Base-by-base conservation (phyloP, 2,797 vertebrate species). In the Knipowitschia caucasica region DNA sequence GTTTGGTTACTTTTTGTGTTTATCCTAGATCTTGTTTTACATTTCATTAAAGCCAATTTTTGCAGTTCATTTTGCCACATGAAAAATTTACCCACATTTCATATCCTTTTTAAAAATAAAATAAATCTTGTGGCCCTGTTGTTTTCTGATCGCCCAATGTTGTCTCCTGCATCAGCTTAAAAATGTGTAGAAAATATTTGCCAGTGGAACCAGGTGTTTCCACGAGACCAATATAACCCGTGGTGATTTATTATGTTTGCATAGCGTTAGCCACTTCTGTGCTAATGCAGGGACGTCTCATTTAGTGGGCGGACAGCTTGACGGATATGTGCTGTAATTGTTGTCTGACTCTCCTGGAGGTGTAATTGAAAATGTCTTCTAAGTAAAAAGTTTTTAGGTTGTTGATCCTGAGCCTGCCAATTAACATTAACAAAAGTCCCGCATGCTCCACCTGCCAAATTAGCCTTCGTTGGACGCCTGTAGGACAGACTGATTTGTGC, bases 261-360 rank as follows among this genome's bases (percentile, higher is more conserved):
- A 58, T 50, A 11, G 26, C 35, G 47, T 55, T 27, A 25, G 39
- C 55, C 6, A 23, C 14, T 18, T 36, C 36, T 44, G 36, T 35
- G 33, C 53, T 43, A 39, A 49, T 44, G 26, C 53, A 54, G 67
- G 53, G 81, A 81, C 66, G 71, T 80, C 78, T 87, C 59, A 82
- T 83, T 82, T 79, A 51, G 63, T 5, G 29, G 30, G 50, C 59
- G 74, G 85, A 76, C 78, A 80, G 66, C 39, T 67, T 81, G 74
- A 84, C 62, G 67, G 77, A 84, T 77, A 77, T 71, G 72, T 78
- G 75, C 66, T 69, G 75, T 86, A 86, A 84, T 75, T 82, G 77
- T 80, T 79, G 68, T 71, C 73, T 58, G 71, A 76, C 78, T 71
- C 55, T 75, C 62, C 65, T 56, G 69, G 50, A 66, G 59, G 56